These are phyloP conservation scores for Eumaeus atala DNA, from an alignment of 1,140 invertebrate species.

Conservation along the genomic window DNA sequence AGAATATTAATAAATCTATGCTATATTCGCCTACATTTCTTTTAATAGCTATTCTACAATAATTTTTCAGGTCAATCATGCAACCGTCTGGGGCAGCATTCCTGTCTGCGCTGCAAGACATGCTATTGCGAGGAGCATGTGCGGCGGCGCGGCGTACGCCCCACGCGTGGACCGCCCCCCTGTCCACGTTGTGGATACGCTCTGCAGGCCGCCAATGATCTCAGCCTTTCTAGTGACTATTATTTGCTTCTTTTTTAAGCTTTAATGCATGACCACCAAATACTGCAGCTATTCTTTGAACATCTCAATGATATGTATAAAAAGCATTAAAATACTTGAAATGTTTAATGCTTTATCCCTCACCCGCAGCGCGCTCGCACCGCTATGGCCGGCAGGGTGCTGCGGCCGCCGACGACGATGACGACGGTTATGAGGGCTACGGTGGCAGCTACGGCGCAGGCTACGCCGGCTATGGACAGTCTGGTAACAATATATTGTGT, in stretches of 20 bases:
- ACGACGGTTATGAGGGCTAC: conserved; percentile 57
- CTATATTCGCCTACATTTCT: too few relatives aligned
- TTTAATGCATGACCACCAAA: background rate
- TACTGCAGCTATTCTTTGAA: background rate
- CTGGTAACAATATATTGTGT: too few relatives aligned
- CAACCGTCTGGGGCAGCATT: conserved; percentile 95
- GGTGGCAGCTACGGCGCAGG: conserved; percentile 74
- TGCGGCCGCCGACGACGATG: conserved; percentile 74
- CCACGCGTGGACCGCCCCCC: conserved; percentile 81
- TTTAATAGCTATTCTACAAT: too few relatives aligned
- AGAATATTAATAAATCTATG: too few relatives aligned
- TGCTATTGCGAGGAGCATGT: conserved; percentile 99
- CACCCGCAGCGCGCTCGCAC: conserved; percentile 80
- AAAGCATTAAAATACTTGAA: background rate
- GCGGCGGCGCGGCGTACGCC: conserved; percentile 73
- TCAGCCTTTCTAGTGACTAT: conserved; percentile 94
- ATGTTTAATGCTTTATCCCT: background rate
- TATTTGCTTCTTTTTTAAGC: conserved; percentile 16
- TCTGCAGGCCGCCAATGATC: conserved; percentile 93
- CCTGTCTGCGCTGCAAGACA: conserved; percentile 94
- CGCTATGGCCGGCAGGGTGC: conserved; percentile 88
- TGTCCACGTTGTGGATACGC: conserved; percentile 96
- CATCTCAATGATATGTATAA: background rate
- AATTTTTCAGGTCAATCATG: conserved; percentile 86
- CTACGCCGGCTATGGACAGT: conserved; percentile 62